Base-by-base conservation (phyloP, 2,797 vertebrate genomes). In the Scleropages formosus region DNA sequence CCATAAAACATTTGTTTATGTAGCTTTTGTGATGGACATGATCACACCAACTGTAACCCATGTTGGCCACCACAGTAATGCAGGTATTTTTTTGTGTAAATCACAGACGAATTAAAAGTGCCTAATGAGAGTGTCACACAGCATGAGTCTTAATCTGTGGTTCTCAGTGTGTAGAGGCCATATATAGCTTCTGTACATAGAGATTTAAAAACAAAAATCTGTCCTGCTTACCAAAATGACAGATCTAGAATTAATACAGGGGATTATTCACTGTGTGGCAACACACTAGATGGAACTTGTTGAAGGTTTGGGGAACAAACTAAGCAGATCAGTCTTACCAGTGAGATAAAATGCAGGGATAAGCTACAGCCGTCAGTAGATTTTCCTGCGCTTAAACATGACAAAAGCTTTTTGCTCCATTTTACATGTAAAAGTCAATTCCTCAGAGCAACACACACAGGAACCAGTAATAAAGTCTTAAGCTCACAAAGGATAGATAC, bases 351-450 rank as follows among this genome's bases (percentile, higher is more conserved):
- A 73, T 47, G 49, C 31, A 15, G 20, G 46, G 44, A 53, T 65
- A 31, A 53, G 22, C 22, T 46, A 31, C 2, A 31, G 18, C 61
- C 31, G 31, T 39, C 31, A 39, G 31, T 27, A 6, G 22, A 53
- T 64, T 64, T 64, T 22, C 44, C 60, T 16, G 20, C 62, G 49
- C 62, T 64, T 74, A 47, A 24, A 39, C 67, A 76, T 24, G 59
- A 44, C 10, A 51, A 65, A 22, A 72, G 24, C 62, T 16, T 1
- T 39, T n/a, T 31, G 31, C 12, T 58, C 16, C 22, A 16, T 62
- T 62, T 53, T 74, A 53, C 63, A 66, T 64, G 16, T 16, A 24
- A 18, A 49, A 58, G 67, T 53, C 39, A 58, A 65, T 65, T 77
- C 75, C 69, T 59, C n/a, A 10, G 67, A 70, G 68, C 8, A 20